These are phyloP conservation scores for Neolamprologus variostigma DNA, from an alignment of 2,113 vertebrate genomes.

Conservation along the genomic window DNA sequence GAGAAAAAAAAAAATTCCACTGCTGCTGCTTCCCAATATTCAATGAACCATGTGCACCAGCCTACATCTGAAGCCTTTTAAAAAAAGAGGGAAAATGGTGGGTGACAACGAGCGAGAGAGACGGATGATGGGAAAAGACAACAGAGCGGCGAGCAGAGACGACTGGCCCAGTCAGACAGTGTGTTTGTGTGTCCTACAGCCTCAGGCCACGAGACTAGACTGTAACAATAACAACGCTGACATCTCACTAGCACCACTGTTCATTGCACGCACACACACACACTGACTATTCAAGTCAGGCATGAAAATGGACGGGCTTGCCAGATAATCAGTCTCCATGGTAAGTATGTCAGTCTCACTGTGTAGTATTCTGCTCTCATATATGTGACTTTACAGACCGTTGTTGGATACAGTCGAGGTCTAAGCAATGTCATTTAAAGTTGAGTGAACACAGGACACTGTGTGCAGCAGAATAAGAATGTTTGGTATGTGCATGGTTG, in stretches of 20 bases:
- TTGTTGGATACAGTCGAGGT: not conserved
- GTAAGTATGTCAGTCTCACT: conserved; percentile 22
- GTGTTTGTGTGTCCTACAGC: conserved; percentile 65
- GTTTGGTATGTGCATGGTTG: not conserved
- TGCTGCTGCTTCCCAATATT: not conserved
- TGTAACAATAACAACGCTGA: conserved; percentile 61
- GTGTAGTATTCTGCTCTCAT: not conserved
- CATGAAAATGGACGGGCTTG: conserved; percentile 27
- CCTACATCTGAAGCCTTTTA: not conserved
- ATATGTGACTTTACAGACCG: not conserved
- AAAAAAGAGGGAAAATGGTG: conserved; percentile 3
- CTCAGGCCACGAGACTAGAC: conserved; percentile 61
- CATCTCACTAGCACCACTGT: conserved; percentile 53
- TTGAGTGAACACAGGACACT: not conserved
- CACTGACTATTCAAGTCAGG: conserved; percentile 20
- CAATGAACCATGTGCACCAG: conserved; percentile 24
- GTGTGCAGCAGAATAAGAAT: not conserved
- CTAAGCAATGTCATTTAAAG: not conserved
- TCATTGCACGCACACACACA: not conserved
- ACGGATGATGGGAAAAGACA: conserved; percentile 53
- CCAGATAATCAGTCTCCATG: conserved; percentile 12
- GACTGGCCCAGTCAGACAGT: conserved; percentile 54
- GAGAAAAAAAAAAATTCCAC: rapidly evolving
- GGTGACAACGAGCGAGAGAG: conserved; percentile 2
- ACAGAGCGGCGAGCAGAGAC: conserved; percentile 18